A percentile compares a stretch with the other conserved stretches of the same genome.
Conservation (phyloP, 2,113 vertebrate species). For the Xyliphius kryptos region DNA sequence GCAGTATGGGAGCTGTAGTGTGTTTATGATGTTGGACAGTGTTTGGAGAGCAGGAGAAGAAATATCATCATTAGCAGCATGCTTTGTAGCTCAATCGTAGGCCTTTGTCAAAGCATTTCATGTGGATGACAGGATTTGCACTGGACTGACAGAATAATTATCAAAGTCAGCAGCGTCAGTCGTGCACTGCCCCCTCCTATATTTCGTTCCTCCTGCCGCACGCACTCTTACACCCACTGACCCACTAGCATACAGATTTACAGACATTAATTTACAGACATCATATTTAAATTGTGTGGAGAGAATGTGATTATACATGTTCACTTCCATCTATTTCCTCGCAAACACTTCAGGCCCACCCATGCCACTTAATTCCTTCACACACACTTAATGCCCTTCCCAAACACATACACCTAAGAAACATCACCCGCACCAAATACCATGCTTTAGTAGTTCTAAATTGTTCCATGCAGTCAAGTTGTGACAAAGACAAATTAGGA, state of each 20-base stretch:
- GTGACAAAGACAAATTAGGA: constrained; percentile 62
- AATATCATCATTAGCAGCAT: constrained; percentile 58
- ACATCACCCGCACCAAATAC: constrained; percentile 26
- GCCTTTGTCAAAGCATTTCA: constrained; percentile 48
- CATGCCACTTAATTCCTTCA: constrained; percentile 48
- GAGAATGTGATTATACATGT: too few relatives aligned
- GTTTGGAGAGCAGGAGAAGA: constrained; percentile 42
- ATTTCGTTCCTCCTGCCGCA: not conserved
- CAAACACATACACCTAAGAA: constrained; percentile 36
- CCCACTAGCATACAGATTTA: too few relatives aligned
- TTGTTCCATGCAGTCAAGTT: constrained; percentile 62
- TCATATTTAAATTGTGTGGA: too few relatives aligned
- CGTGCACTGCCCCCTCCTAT: not conserved
- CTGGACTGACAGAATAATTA: constrained; percentile 56
- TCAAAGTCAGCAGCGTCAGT: constrained; percentile 38
- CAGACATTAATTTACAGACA: too few relatives aligned
- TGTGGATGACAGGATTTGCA: constrained; percentile 53
- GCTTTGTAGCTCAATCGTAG: constrained; percentile 46
- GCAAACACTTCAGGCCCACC: constrained; percentile 24
- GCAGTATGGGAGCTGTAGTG: constrained; percentile 47
- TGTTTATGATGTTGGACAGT: constrained; percentile 55
- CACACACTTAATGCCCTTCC: constrained; percentile 29
- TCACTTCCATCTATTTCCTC: constrained; percentile 5
- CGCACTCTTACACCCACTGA: constrained; percentile 1
- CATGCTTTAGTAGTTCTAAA: constrained; percentile 47